Evolutionary conservation across 2,888 invertebrate species (phyloP).

Genomic region (Papilio demoleus): DNA sequence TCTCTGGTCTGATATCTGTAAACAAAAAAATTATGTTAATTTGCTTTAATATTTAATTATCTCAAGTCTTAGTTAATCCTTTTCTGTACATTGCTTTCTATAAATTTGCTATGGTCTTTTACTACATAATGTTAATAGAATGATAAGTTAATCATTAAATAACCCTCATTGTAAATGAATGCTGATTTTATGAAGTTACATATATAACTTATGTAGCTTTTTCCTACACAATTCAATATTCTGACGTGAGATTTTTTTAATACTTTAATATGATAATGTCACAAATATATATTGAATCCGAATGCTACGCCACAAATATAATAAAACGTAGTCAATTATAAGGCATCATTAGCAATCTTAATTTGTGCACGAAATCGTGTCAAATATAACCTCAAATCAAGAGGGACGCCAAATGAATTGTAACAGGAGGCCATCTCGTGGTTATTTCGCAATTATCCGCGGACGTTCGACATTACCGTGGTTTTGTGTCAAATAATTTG

Average conservation of each 20-base stretch:
- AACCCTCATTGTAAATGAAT: too few species aligned
- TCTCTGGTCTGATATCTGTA: slow-evolving; percentile 73
- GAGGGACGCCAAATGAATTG: slow-evolving; percentile 75
- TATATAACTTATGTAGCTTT: not conserved
- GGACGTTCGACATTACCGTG: slow-evolving; percentile 77
- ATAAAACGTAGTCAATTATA: not conserved
- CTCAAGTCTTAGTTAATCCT: too few species aligned
- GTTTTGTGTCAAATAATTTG: slow-evolving; percentile 76
- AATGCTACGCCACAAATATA: not conserved
- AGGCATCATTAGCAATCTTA: slow-evolving; percentile 48
- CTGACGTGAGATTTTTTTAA: too few species aligned
- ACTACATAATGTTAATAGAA: too few species aligned
- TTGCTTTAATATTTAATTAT: not conserved
- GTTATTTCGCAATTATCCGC: slow-evolving; percentile 80
- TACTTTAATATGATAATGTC: too few species aligned
- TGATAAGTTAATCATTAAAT: too few species aligned
- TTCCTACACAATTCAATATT: not conserved
- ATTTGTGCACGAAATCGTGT: slow-evolving; percentile 55
- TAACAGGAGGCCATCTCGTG: slow-evolving; percentile 69
- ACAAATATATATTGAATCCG: too few species aligned
- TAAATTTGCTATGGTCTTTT: too few species aligned
- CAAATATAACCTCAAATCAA: slow-evolving; percentile 63
- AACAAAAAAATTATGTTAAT: slow-evolving; percentile 42
- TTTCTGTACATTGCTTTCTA: too few species aligned
- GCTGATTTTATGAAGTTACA: too few species aligned